Conservation (phyloP, 2,113 vertebrate species). For the Nycticorax nycticorax region DNA sequence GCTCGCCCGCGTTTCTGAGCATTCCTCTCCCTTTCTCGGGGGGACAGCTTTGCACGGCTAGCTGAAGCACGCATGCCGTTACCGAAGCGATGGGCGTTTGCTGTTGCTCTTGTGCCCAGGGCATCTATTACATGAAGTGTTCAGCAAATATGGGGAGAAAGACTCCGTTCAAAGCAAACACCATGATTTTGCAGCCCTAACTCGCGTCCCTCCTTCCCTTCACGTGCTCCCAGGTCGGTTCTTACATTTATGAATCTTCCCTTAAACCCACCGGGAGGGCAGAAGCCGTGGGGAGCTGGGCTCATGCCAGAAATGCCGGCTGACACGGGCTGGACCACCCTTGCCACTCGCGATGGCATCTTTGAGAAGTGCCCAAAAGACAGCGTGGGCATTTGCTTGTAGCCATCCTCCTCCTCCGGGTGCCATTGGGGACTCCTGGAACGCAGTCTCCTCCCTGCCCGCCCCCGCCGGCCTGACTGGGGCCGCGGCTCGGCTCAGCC, state of each 20-base stretch:
- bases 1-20: accelerated
- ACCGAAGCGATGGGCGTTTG: background rate
- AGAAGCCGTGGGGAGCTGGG: accelerated
- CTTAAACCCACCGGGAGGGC: background rate
- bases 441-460: background rate
- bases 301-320: accelerated
- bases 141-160: background rate
- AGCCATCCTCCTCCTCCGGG: background rate
- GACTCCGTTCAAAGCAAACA: background rate
- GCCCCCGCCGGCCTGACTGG: accelerated
- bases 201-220: background rate
- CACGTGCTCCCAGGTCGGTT: accelerated
- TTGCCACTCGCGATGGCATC: background rate
- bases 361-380: background rate
- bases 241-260: background rate
- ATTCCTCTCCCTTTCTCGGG: background rate
- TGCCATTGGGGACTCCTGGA: background rate
- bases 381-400: too few relatives aligned
- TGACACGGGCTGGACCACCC: background rate
- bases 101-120: background rate
- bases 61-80: accelerated
- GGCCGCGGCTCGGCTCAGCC: accelerated
- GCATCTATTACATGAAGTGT: background rate
- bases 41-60: background rate
- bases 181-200: background rate